Evolutionary conservation across 92 coral and sea anemone species (phyloP), one percentile per base, ranked within the genome.

Genomic region (Epizoanthus scotinus): DNA sequence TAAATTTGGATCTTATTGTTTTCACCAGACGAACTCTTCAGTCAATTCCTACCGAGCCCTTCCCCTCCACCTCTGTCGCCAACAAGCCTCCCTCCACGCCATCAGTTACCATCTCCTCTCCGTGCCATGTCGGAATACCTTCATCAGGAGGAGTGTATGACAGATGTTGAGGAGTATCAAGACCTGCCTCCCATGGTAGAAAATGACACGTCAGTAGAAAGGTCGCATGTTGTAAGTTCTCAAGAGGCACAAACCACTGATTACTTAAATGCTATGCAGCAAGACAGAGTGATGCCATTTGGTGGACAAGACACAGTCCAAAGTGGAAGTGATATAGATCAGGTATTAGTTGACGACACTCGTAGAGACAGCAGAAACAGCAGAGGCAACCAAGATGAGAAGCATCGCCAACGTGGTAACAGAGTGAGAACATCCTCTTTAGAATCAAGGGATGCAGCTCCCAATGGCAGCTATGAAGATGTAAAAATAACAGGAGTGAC

Each of bases 11-110:
- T 38, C 18, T 27, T 6, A 8, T 42, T 38, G 2, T 55, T 50
- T 74, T 70, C 21, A 24, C 55, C 68, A 70, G 90, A 34, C 47
- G 79, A 78, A 2, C 50, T 71, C 15, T 49, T 62, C 31, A 82
- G 70, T 17, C 62, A 26, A 55, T 63, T 83, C 42, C 86, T 90
- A 3, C 87, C 84, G 47, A 82, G 90, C 18, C 92, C 92, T 62
- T 67, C 52, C 1, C 90, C 93, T 3, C 88, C 93, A 15, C 91
- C 93, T 6, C 81, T 90, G 1, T 83, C 93, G 5, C 93, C 90
- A 52, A 57, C 77, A 63, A 86, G 89, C 50, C 58, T 90, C 36
- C 88, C 91, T 34, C 91, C 87, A 56, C 70, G 84, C 63, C 84
- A 69, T 3, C 87, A 78, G 65, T 69, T 90, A 18, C 86, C 93